These are phyloP conservation scores for Balearica regulorum DNA, from an alignment of 2,797 vertebrate genomes.

Conservation along the genomic window DNA sequence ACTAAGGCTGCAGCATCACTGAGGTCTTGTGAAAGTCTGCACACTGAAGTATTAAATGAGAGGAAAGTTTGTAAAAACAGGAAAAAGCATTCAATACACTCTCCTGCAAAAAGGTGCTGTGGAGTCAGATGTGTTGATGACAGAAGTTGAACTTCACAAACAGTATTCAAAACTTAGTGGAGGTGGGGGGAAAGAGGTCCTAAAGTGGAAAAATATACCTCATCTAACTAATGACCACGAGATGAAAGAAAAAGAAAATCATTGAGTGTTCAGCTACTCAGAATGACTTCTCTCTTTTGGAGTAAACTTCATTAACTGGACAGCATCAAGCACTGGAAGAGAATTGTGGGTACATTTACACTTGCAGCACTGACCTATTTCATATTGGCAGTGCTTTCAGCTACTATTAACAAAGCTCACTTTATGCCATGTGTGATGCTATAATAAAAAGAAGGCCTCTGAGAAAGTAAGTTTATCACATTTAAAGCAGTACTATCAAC, in stretches of 20 bases:
- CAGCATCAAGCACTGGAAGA: neutral
- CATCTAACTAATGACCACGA: neutral
- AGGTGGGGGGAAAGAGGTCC: neutral
- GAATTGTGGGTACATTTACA: neutral
- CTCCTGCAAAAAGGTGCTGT: neutral
- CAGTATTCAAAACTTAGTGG: neutral
- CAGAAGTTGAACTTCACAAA: neutral
- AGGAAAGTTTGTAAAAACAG: neutral
- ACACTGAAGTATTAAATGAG: neutral
- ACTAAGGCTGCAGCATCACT: neutral
- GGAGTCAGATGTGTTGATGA: neutral
- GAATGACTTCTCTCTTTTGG: neutral
- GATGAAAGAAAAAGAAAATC: conserved; percentile 12
- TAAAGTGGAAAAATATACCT: neutral
- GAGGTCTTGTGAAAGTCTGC: neutral
- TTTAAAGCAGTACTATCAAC: neutral
- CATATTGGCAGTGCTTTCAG: neutral
- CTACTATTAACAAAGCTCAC: neutral
- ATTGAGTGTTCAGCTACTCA: neutral
- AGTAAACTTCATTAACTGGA: neutral
- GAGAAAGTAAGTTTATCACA: neutral
- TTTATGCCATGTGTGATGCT: neutral
- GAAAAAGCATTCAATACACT: neutral
- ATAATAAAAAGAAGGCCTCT: neutral
- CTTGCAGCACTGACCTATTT: neutral